These are phyloP conservation scores for Sebastes hubbsi DNA, from an alignment of 2,797 vertebrate genomes.

Conservation along the genomic window DNA sequence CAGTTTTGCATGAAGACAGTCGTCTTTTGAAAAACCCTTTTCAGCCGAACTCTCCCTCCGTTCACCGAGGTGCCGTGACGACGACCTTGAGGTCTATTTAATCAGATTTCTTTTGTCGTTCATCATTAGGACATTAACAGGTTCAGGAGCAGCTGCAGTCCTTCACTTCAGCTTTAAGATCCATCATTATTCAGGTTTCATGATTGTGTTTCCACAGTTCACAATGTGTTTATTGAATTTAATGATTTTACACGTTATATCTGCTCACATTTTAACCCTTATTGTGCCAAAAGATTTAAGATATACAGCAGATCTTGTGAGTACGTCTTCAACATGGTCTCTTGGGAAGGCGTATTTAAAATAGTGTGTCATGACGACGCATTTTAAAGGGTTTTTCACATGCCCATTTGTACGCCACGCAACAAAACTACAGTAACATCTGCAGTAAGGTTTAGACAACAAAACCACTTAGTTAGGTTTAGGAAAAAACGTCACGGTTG, in stretches of 20 bases:
- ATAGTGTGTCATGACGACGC: too few species aligned
- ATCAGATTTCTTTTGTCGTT: background rate
- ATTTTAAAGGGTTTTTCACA: too few species aligned
- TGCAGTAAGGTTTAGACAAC: too few species aligned
- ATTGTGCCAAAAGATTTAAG: background rate
- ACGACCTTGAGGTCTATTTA: background rate
- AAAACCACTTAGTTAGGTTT: too few species aligned
- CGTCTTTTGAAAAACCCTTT: background rate
- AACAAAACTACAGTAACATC: too few species aligned
- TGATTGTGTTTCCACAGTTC: background rate
- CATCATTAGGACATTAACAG: background rate
- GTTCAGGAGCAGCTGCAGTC: background rate
- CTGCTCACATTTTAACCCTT: background rate
- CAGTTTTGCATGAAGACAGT: too few species aligned
- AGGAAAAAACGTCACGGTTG: too few species aligned
- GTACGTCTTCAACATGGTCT: background rate
- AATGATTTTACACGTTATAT: background rate
- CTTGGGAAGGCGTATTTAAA: too few species aligned
- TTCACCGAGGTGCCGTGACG: background rate
- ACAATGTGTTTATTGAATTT: background rate
- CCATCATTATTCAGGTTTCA: background rate
- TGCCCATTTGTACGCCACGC: too few species aligned
- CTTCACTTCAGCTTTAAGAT: background rate
- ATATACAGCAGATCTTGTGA: too few species aligned
- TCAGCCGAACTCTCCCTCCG: background rate